Percentiles rank a stretch among this genome's conserved stretches.
These are phyloP conservation scores for Flexamia atlantica DNA, from an alignment of 2,888 invertebrate species.

Conservation along the genomic window DNA sequence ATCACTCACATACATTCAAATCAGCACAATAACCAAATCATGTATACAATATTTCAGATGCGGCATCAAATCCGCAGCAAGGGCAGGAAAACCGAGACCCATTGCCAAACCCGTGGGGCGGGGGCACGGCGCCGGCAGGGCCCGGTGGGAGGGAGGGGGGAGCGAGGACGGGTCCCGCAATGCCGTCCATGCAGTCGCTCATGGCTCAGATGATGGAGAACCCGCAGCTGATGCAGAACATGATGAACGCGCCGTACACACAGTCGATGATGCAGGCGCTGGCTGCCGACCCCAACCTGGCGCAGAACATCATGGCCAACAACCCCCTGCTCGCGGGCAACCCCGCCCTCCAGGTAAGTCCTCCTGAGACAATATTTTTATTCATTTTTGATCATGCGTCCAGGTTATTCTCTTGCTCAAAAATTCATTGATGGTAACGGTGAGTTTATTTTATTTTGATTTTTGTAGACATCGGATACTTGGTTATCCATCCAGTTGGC, in stretches of 20 bases:
- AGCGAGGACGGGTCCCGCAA: conserved; percentile 80
- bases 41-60: not conserved
- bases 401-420: too few relatives aligned
- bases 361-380: not conserved
- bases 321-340: conserved; percentile 94
- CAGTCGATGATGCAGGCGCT: conserved; percentile 92
- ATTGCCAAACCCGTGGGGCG: conserved; percentile 94
- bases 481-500: too few relatives aligned
- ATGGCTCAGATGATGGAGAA: conserved; percentile 89
- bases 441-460: too few relatives aligned
- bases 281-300: conserved; percentile 91
- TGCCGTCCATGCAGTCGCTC: conserved; percentile 86
- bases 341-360: conserved; percentile 79
- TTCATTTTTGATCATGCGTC: too few relatives aligned
- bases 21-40: too few relatives aligned
- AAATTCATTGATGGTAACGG: too few relatives aligned
- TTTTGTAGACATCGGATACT: too few relatives aligned
- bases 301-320: conserved; percentile 82
- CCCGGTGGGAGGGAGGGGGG: conserved; percentile 35
- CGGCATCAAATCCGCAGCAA: conserved; percentile 84
- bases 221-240: conserved; percentile 92
- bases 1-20: too few relatives aligned
- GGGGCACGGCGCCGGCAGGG: conserved; percentile 74
- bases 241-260: conserved; percentile 94
- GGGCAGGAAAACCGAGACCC: conserved; percentile 96